Conservation (phyloP, 2,888 invertebrate species). For the Thyatira batis region DNA sequence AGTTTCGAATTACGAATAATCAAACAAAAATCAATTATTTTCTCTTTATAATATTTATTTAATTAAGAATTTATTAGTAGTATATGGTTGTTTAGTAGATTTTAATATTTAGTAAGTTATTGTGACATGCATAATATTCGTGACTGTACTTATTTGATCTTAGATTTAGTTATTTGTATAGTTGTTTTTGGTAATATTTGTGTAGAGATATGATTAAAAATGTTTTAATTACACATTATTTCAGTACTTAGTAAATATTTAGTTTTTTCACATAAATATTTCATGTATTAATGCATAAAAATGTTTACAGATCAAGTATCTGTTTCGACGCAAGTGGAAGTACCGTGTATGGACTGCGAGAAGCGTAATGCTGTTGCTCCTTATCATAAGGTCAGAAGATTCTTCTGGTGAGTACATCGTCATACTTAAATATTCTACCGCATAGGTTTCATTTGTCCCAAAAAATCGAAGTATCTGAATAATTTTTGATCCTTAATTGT, state of each 20-base stretch:
- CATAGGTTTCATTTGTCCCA: too few relatives aligned
- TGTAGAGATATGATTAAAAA: not conserved
- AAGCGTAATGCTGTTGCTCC: constrained; percentile 39
- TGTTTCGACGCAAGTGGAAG: constrained; percentile 57
- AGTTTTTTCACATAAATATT: constrained; percentile 5
- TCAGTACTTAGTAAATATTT: not conserved
- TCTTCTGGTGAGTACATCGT: constrained; percentile 56
- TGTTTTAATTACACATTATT: not conserved
- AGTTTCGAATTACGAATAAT: too few relatives aligned
- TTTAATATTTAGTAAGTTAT: too few relatives aligned
- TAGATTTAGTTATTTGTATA: too few relatives aligned
- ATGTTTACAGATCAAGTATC: constrained; percentile 47
- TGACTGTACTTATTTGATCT: too few relatives aligned
- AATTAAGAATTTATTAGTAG: too few relatives aligned
- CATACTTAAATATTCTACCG: not conserved
- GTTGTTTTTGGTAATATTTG: not conserved
- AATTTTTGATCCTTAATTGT: too few relatives aligned
- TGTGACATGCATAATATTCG: too few relatives aligned
- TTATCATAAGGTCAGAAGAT: constrained; percentile 46
- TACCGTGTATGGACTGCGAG: constrained; percentile 57
- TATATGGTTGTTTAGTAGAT: too few relatives aligned
- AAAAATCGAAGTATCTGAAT: too few relatives aligned
- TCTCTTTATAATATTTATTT: too few relatives aligned
- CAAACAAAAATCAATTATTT: too few relatives aligned
- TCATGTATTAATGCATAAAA: constrained; percentile 6